Base-by-base conservation (phyloP, 1,140 invertebrate genomes). In the Drosophila ambigua region DNA sequence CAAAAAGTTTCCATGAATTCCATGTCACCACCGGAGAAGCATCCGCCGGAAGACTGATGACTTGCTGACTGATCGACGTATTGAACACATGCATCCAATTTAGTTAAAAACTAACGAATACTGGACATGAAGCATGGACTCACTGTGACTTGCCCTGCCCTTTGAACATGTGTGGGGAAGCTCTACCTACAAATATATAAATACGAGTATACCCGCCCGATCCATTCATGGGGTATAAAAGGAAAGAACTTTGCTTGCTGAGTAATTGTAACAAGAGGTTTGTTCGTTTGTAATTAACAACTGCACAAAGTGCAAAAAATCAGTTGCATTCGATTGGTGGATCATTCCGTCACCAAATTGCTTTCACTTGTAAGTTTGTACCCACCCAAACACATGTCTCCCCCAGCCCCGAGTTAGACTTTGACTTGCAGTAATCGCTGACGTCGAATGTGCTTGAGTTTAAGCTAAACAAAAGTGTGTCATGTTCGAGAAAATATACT, bases 391-490 rank as follows among this genome's bases (percentile, higher is more conserved):
- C 48, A n/a, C 24, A 13, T 65, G 39, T 41, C 57, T 20, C 20
- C 20, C 20, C 20, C 44, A 26, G 41, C 35, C 4, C 44, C 8
- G 5, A 9, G 51, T 28, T 64, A 72, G 72, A 74, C 72, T 74
- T 74, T 74, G 72, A 49, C 48, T 20, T 44, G 13, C 15, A 44
- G 48, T 44, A 65, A 74, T 66, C 61, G 44, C 72, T 74, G 71
- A 74, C 61, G 72, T 74, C 72, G 71, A 20, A 53, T 52, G 35
- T 53, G 43, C 16, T 48, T 55, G 24, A 24, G 55, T 11, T 28
- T 8, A 45, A 46, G 55, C 46, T 43, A 41, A 54, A 26, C 23
- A 58, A 35, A 48, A 41, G 13, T 74, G 72, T 74, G 72, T 74
- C 72, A 74, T 53, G 46, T 55, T 53, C 39, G 0, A 31, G 43